These are phyloP conservation scores for Tragopan temminckii DNA, from an alignment of 2,797 vertebrate species.

Conservation along the genomic window DNA sequence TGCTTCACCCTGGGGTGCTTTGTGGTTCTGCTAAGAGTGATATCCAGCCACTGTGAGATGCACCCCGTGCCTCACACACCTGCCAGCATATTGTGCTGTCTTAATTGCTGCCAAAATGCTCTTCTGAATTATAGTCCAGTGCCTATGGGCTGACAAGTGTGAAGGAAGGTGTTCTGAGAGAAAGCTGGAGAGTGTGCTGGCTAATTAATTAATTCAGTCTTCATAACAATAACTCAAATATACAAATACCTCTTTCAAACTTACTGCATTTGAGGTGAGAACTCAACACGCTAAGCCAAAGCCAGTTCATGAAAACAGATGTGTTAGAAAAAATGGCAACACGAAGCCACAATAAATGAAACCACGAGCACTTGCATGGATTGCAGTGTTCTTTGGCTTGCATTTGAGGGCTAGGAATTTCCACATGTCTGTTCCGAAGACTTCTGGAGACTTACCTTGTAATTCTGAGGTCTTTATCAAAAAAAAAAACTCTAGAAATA, in stretches of 20 bases:
- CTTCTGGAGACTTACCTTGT: neutral
- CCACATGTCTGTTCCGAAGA: neutral
- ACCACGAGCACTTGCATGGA: neutral
- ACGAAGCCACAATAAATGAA: neutral
- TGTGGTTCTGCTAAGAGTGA: neutral
- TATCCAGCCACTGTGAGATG: neutral
- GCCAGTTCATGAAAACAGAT: neutral
- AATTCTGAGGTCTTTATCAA: neutral
- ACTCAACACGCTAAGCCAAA: neutral
- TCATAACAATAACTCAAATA: neutral
- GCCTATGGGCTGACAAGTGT: neutral
- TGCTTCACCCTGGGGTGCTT: neutral
- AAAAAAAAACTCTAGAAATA: constrained; percentile 26
- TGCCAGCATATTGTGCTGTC: neutral
- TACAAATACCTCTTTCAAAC: neutral
- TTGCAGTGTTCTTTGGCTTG: neutral
- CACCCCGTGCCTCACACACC: neutral
- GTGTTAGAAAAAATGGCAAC: neutral
- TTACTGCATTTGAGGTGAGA: neutral
- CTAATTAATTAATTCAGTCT: neutral
- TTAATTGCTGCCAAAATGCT: neutral
- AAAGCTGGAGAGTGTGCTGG: neutral
- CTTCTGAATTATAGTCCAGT: neutral
- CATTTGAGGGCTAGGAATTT: neutral
- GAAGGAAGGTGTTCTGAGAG: neutral